Evolutionary conservation across 35 echinoderm and acorn worm species (phyloP), one percentile per base, ranked within the genome.

Genomic region (Apostichopus japonicus): DNA sequence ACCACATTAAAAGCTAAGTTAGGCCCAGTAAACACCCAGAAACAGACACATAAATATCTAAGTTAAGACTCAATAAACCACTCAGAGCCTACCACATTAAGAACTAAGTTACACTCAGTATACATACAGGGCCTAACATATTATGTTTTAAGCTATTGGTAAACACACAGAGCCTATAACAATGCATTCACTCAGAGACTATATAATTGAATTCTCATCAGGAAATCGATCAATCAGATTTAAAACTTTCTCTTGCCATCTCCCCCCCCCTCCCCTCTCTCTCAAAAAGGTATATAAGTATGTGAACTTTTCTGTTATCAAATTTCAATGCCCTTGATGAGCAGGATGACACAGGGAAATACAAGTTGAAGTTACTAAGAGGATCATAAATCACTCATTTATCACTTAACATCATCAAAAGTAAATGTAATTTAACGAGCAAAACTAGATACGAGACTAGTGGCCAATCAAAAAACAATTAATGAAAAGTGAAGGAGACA

Each of bases 401-500:
- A 83, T 55, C 80, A 83, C 80, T 56, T n/a, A 83, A 55, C 55
- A 56, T 83, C 23, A 54, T 83, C 80, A 75, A 75, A 75, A 75
- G 21, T 23, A 75, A 75, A 75, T 75, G 71, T 75, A 75, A 83
- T 83, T 83, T 83, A 55, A 56, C 8, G 55, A 22, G 80, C 80
- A 83, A 83, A 83, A 83, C 80, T 83, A 55, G 53, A 83, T 56
- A 83, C 33, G 80, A 83, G 80, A 83, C 80, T 56, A 83, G 52
- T 83, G 54, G 80, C 80, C 80, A 83, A 83, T 83, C 52, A 83
- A 56, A 83, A 83, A 56, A 83, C 80, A 83, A 83, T 83, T 83
- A 83, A 83, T 56, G 51, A 80, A 54, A 83, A 83, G 8, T 83
- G 51, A 83, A 55, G 51, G 80, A 55, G 55, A 83, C 52, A 53